Base-by-base conservation (phyloP, 2,113 vertebrate genomes). In the Melanocharis versteri region DNA sequence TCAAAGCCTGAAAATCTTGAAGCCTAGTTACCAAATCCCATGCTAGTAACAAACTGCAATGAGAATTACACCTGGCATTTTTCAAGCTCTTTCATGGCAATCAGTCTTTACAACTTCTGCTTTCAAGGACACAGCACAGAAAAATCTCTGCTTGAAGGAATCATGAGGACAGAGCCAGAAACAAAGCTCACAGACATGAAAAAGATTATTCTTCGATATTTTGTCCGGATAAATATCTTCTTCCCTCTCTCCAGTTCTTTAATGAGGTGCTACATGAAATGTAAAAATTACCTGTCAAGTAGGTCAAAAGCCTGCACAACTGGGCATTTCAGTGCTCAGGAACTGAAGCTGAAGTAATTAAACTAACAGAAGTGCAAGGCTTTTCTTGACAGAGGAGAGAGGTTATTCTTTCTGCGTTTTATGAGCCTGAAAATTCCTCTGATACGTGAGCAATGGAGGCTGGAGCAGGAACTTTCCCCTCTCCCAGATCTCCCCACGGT, bases 281-380 rank as follows among this genome's bases (percentile, higher is more conserved):
- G 33, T 53, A 88, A 88, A 70, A 95, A 70, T 77, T 50, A 62
- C 39, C 53, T 83, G 64, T 92, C 94, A 94, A 81, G 30, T 47
- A 92, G 77, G 95, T 94, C 76, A 94, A 90, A 90, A 92, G 45
- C 53, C 78, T 73, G 89, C 60, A 86, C 76, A 95, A 88, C 54
- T 66, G 83, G 69, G 64, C 69, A 95, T 58, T 58, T 73, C 89
- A 62, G 42, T 35, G 37, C 77, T 66, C 65, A 73, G 39, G 54
- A 96, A 57, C 23, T 39, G 21, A 87, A 72, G 45, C 1, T 45
- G 75, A 96, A 93, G 68, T 66, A 77, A 94, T 86, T 92, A 90
- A 92, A 81, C n/a, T 23, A 48, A 30, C 53, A 90, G 8, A 78
- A 92, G 68, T 47, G 45, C 27, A 73, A 77, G 39, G 30, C 42